Conservation (phyloP, 2,113 vertebrate species). For the Pimephales promelas region DNA sequence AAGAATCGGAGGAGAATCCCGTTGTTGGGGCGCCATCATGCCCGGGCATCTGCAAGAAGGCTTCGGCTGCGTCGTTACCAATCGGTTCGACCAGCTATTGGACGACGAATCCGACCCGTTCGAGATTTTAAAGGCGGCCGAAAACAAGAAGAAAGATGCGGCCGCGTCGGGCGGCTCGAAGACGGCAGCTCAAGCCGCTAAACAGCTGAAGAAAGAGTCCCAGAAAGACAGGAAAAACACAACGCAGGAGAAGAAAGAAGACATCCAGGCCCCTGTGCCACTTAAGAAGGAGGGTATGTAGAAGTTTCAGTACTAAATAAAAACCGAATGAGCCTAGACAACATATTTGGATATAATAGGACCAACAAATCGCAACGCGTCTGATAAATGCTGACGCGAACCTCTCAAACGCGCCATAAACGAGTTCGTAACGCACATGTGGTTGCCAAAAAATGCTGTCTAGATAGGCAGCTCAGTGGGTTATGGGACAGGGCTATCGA, state of each 20-base stretch:
- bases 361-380: background rate
- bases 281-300: constrained; percentile 86
- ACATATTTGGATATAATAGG: background rate
- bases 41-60: constrained; percentile 98
- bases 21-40: constrained; percentile 96
- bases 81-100: constrained; percentile 96
- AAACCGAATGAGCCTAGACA: background rate
- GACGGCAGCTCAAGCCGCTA: constrained; percentile 84
- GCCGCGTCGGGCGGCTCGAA: constrained; percentile 77
- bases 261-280: constrained; percentile 77
- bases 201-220: constrained; percentile 88
- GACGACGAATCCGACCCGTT: constrained; percentile 96
- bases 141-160: constrained; percentile 91
- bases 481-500: background rate
- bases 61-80: constrained; percentile 95
- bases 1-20: constrained; percentile 95
- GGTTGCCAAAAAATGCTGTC: background rate
- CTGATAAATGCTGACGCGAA: no score
- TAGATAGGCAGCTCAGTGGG: background rate
- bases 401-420: background rate
- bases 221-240: constrained; percentile 90
- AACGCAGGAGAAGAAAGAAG: constrained; percentile 84
- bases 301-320: background rate
- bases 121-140: constrained; percentile 91
- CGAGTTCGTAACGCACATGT: background rate